Evolutionary conservation across 2,797 vertebrate genomes (phyloP), one percentile per base, ranked within the genome.

Genomic region (Sebastes oblongus): DNA sequence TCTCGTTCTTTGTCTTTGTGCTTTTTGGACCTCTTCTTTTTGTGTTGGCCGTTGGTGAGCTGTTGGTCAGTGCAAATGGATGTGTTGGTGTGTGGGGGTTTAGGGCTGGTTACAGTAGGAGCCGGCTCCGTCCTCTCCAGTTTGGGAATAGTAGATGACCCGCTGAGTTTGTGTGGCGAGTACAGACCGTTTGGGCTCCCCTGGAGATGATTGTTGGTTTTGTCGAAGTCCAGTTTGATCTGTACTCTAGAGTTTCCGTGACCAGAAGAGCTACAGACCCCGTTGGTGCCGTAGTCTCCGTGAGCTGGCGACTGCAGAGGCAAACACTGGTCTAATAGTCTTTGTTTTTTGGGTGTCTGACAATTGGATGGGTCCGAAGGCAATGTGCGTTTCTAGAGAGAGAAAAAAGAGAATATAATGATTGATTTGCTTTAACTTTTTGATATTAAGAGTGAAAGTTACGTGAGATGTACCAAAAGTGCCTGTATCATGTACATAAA

Each of bases 1-100:
- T 96, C 94, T 59, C 94, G 90, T 72, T 96, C 95, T 75, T 96
- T 96, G 75, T 96, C 96, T 93, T 96, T 96, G 92, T 96, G 95
- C 91, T 96, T 96, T 90, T 96, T 96, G 81, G 95, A 95, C 89
- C 90, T 95, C 82, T 96, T 96, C 93, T 95, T 96, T 81, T 94
- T 96, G 77, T 96, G 95, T 67, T 95, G 95, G 80, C 93, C 85
- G 4, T 92, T 95, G 61, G 78, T 60, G 25, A 94, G 74, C 81
- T 90, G 94, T 74, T 90, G 91, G 52, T 95, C 94, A 54, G 90
- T 89, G 92, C 93, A 93, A 73, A 88, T 78, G 70, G 93, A 83
- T 42, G 78, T 58, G 72, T 93, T 86, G 22, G 79, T 86, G 83
- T 86, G 87, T 34, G 90, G 80, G 66, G 80, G 66, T 80, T 92